These are phyloP conservation scores for Lethrus apterus DNA, from an alignment of 1,140 invertebrate genomes.

Conservation along the genomic window DNA sequence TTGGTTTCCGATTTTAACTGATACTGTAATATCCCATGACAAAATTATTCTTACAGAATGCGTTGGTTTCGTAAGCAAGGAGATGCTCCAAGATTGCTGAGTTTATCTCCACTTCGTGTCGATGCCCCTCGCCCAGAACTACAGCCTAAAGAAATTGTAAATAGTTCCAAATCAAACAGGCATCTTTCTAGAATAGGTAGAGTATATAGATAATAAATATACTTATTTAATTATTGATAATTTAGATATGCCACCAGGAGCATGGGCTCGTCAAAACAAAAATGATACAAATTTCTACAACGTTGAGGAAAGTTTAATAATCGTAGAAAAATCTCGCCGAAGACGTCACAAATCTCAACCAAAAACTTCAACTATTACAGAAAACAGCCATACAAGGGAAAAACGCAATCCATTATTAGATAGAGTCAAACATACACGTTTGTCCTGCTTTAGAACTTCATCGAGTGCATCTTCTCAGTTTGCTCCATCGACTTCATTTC, in stretches of 20 bases:
- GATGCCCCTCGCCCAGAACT: slow-evolving; percentile 14
- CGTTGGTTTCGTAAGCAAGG: slow-evolving; percentile 62
- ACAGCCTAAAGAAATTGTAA: background rate
- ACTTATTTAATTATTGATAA: background rate
- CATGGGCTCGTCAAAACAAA: slow-evolving; percentile 58
- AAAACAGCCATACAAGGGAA: slow-evolving; percentile 44
- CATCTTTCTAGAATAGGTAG: slow-evolving; percentile 45
- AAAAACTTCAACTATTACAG: slow-evolving; percentile 27
- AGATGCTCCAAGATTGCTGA: slow-evolving; percentile 60
- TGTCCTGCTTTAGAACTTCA: slow-evolving; percentile 56
- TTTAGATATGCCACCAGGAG: slow-evolving; percentile 31
- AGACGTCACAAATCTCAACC: slow-evolving; percentile 44
- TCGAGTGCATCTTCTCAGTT: slow-evolving; percentile 28
- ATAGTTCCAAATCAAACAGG: slow-evolving; percentile 1
- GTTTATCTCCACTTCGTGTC: slow-evolving; percentile 54
- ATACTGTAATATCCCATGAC: background rate
- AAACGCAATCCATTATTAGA: slow-evolving; percentile 62
- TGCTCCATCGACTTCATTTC: slow-evolving; percentile 3
- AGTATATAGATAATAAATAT: background rate
- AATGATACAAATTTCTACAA: slow-evolving; percentile 62
- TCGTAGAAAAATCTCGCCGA: slow-evolving; percentile 46
- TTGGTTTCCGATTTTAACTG: background rate
- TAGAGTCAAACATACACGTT: slow-evolving; percentile 60
- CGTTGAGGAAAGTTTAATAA: slow-evolving; percentile 50
- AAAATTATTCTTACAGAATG: slow-evolving; percentile 40